Percentiles rank a stretch among this genome's conserved stretches.
phyloP scores from a whole-genome alignment of 2,888 invertebrate species.

The Epinotia demarniana region DNA sequence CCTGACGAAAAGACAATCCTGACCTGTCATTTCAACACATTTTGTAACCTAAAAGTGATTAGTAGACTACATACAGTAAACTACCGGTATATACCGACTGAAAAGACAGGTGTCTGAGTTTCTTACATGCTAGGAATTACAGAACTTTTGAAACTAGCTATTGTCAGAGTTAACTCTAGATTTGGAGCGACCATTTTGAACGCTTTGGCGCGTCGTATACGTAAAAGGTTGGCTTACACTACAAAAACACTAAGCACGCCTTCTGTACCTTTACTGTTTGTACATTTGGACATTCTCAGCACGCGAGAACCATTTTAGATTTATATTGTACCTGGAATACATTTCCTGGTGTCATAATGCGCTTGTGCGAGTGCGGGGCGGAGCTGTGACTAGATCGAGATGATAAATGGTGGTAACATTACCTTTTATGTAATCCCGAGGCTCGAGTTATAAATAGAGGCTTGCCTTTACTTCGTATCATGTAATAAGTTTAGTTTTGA shows the following conservation, averaged over 20 bases:
- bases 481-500: not conserved
- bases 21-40: too few species aligned
- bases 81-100: too few species aligned
- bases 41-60: too few species aligned
- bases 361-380: constrained; percentile 21
- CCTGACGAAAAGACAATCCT: too few species aligned
- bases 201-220: not conserved
- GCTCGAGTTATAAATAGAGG: constrained; percentile 12
- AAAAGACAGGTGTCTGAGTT: too few species aligned
- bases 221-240: not conserved
- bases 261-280: constrained; percentile 7
- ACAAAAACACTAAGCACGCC: not conserved
- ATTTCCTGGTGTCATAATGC: constrained; percentile 43
- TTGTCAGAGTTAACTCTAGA: too few species aligned
- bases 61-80: too few species aligned
- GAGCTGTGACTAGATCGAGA: constrained; percentile 12
- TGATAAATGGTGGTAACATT: constrained; percentile 40
- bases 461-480: not conserved
- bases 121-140: too few species aligned
- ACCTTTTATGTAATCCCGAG: constrained; percentile 38
- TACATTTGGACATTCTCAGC: constrained; percentile 6
- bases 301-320: constrained; percentile 54
- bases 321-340: constrained; percentile 46
- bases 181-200: too few species aligned
- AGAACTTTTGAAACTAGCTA: too few species aligned